Conservation (phyloP, 2,113 vertebrate genomes). For the Eidolon helvum region DNA sequence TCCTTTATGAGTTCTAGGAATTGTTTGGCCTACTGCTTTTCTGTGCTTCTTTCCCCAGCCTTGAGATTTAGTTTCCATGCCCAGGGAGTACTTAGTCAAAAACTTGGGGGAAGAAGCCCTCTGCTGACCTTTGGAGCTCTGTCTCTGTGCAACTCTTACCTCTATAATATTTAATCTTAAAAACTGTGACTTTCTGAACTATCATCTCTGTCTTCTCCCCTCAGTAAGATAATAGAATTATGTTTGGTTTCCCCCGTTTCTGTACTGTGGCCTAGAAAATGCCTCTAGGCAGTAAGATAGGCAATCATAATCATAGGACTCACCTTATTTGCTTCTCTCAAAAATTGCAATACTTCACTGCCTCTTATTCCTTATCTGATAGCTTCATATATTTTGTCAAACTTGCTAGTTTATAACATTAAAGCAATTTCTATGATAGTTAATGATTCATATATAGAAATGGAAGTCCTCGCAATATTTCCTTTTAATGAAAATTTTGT, state of each 20-base stretch:
- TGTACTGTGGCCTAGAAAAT: background rate
- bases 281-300: background rate
- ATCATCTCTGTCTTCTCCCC: background rate
- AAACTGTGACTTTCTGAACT: background rate
- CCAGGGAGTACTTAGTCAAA: background rate
- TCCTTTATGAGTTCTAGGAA: background rate
- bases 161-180: background rate
- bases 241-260: background rate
- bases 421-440: background rate
- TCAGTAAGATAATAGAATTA: background rate
- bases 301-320: background rate
- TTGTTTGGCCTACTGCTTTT: background rate
- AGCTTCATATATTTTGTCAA: background rate
- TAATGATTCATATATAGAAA: background rate
- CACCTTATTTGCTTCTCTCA: background rate
- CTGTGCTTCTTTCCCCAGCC: background rate
- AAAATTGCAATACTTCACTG: background rate
- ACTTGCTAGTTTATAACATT: background rate
- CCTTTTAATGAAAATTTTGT: slow-evolving; percentile 7
- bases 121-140: background rate
- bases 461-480: background rate
- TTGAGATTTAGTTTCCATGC: background rate
- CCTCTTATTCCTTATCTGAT: background rate
- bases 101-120: background rate
- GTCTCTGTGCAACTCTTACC: background rate